Evolutionary conservation across 1,140 invertebrate genomes (phyloP).

Genomic region (Formica exsecta): DNA sequence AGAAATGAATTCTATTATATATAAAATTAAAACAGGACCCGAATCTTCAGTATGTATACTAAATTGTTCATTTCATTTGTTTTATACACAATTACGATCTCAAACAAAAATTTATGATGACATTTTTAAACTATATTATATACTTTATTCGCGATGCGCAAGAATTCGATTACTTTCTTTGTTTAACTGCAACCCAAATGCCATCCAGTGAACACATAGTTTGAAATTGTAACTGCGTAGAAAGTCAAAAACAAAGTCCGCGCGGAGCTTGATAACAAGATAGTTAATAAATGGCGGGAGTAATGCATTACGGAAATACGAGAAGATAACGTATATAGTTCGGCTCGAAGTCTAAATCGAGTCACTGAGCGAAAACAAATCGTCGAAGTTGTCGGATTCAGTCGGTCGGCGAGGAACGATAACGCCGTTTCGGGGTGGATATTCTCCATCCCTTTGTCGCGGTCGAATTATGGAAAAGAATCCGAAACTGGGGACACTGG

Average conservation of each 20-base stretch:
- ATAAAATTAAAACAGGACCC: neutral
- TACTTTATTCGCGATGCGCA: neutral
- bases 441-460: slow-evolving; percentile 25
- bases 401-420: slow-evolving; percentile 39
- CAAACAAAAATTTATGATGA: neutral
- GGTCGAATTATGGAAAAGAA: slow-evolving; percentile 4
- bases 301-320: slow-evolving; percentile 38
- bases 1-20: neutral
- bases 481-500: neutral
- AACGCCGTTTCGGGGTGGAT: neutral
- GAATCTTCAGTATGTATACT: neutral
- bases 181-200: neutral
- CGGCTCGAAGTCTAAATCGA: slow-evolving; percentile 36
- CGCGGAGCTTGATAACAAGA: slow-evolving; percentile 28
- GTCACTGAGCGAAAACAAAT: slow-evolving; percentile 43
- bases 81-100: neutral
- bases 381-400: slow-evolving; percentile 40
- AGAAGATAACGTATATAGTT: slow-evolving; percentile 46
- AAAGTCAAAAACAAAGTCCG: slow-evolving; percentile 41
- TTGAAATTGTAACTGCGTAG: slow-evolving; percentile 37
- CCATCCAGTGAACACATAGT: slow-evolving; percentile 15
- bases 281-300: slow-evolving; percentile 44
- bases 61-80: neutral
- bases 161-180: neutral
- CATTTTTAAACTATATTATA: neutral